Conservation (phyloP, 2,888 invertebrate genomes). For the Nomada ruficornis region DNA sequence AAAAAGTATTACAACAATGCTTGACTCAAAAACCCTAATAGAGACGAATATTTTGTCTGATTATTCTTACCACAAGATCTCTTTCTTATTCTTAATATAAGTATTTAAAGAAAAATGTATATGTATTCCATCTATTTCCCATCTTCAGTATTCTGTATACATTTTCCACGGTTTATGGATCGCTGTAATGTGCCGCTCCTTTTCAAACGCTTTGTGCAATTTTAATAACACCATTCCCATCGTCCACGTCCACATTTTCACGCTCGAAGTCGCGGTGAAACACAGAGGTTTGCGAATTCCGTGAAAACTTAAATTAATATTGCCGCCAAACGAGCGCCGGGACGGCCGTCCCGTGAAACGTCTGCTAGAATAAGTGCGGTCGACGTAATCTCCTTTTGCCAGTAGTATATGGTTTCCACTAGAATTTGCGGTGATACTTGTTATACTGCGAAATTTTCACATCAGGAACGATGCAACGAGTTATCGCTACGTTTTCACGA, state of each 20-base stretch:
- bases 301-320: conserved; percentile 29
- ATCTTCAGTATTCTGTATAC: too few relatives aligned
- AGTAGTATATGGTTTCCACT: conserved; percentile 41
- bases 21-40: too few relatives aligned
- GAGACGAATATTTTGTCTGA: too few relatives aligned
- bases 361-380: neutral
- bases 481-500: conserved; percentile 72
- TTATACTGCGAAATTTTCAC: conserved; percentile 18
- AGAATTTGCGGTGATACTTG: neutral
- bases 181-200: neutral
- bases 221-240: neutral
- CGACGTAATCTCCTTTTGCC: conserved; percentile 14
- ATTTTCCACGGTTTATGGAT: too few relatives aligned
- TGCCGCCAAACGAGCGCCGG: conserved; percentile 41
- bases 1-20: neutral
- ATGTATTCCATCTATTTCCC: too few relatives aligned
- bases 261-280: neutral
- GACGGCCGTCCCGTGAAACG: conserved; percentile 13
- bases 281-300: neutral
- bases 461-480: conserved; percentile 77
- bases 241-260: neutral
- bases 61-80: too few relatives aligned
- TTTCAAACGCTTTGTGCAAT: neutral
- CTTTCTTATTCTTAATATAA: too few relatives aligned
- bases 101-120: too few relatives aligned